Percentiles rank a stretch among this genome's conserved stretches.
phyloP scores from a whole-genome alignment of 2,113 vertebrate species.

The Mormoops blainvillei region DNA sequence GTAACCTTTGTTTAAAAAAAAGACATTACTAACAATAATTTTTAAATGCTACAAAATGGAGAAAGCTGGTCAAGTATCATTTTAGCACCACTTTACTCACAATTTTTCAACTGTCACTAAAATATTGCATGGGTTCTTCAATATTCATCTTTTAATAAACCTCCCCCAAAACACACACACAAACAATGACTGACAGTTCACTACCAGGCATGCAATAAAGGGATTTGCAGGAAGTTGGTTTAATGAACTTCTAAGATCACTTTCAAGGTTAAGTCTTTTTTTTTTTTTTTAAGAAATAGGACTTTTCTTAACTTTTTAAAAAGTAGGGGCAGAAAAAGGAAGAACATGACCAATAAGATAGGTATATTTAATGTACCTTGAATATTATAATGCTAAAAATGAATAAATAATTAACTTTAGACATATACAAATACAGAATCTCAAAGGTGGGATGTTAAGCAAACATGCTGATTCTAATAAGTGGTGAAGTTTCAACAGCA shows the following conservation, averaged over 20 bases:
- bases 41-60: slow-evolving; percentile 4
- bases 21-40: not conserved
- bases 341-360: not conserved
- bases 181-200: not conserved
- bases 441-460: not conserved
- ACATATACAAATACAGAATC: not conserved
- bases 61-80: not conserved
- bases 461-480: not conserved
- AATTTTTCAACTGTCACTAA: slow-evolving; percentile 31
- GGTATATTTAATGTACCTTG: not conserved
- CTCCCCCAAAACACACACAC: not conserved
- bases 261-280: not conserved
- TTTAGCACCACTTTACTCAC: not conserved
- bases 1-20: not conserved
- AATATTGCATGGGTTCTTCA: slow-evolving; percentile 5
- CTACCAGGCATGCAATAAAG: not conserved
- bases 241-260: not conserved
- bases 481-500: not conserved
- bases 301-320: slow-evolving; percentile 22
- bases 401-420: not conserved
- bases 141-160: not conserved
- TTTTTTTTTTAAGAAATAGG: not conserved
- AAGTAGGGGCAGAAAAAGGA: not conserved
- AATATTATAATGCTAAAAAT: not conserved
- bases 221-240: not conserved